These are phyloP conservation scores for Epinotia bilunana DNA, from an alignment of 2,888 invertebrate species.

Conservation along the genomic window DNA sequence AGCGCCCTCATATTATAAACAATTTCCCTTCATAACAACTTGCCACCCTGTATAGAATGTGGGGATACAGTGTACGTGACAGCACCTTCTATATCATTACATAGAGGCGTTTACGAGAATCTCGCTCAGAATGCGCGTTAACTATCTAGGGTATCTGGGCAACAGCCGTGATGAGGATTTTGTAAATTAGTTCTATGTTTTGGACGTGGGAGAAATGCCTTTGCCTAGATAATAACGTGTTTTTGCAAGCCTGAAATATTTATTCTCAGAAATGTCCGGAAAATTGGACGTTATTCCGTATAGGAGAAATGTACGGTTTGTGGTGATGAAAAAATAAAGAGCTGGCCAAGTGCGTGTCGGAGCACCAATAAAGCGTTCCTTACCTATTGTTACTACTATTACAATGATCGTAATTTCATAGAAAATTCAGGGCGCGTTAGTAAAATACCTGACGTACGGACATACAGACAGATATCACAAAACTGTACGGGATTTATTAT, in stretches of 20 bases:
- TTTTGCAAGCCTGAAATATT: neutral
- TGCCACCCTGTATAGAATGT: neutral
- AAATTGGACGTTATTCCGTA: too few relatives aligned
- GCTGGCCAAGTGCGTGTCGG: too few relatives aligned
- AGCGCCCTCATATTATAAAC: constrained; percentile 14
- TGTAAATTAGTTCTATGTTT: neutral
- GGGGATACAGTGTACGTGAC: constrained; percentile 25
- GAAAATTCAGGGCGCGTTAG: too few relatives aligned
- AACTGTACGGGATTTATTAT: too few relatives aligned
- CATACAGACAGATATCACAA: too few relatives aligned
- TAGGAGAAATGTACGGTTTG: too few relatives aligned
- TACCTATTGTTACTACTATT: neutral
- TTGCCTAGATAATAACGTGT: neutral
- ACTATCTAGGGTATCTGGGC: constrained; percentile 8
- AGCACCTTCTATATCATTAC: constrained; percentile 7
- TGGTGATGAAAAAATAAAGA: too few relatives aligned
- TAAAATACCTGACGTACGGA: too few relatives aligned
- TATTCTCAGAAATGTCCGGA: neutral
- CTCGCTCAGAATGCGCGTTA: constrained; percentile 26
- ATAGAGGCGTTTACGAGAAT: constrained; percentile 12
- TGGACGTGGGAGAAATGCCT: neutral
- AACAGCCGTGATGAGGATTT: neutral
- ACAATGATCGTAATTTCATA: too few relatives aligned
- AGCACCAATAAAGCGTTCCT: too few relatives aligned
- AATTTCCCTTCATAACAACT: constrained; percentile 7